Percentiles rank a stretch among this genome's conserved stretches.
Conservation (phyloP, 2,888 invertebrate species). For the Monochamus alternatus region DNA sequence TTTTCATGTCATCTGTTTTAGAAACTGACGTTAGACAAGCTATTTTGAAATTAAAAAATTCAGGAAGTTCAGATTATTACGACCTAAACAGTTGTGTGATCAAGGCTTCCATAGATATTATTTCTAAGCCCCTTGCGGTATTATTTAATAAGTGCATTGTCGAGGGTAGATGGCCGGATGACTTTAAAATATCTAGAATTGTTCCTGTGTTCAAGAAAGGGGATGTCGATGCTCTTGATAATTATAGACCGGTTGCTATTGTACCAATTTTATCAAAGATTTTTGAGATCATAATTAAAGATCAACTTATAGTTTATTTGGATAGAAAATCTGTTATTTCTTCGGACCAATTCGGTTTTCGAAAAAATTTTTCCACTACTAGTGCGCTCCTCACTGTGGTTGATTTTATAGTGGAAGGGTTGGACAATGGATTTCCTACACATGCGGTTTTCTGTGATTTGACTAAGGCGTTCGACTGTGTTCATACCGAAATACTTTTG, state of each 20-base stretch:
- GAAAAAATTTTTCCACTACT: not conserved
- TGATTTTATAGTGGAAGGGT: not conserved
- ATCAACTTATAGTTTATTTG: not conserved
- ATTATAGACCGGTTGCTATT: not conserved
- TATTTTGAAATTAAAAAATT: constrained; percentile 1
- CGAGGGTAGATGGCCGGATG: not conserved
- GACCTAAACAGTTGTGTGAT: constrained; percentile 1
- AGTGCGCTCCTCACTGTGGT: not conserved
- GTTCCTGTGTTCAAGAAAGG: constrained; percentile 2
- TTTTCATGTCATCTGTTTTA: not conserved
- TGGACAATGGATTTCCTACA: not conserved
- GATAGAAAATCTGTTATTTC: not conserved
- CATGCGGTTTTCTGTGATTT: constrained; percentile 4
- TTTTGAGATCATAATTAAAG: not conserved
- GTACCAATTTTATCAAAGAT: not conserved
- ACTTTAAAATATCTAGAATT: not conserved
- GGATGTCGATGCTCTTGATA: not conserved
- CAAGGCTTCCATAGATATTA: not conserved
- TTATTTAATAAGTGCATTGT: constrained; percentile 10
- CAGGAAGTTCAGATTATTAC: not conserved
- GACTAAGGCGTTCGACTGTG: constrained; percentile 6
- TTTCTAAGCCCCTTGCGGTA: not conserved
- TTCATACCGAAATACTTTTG: constrained; percentile 1
- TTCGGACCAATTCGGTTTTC: not conserved
- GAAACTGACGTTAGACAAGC: not conserved